Base-by-base conservation (phyloP, 2,113 vertebrate genomes). In the Barnardius zonarius region DNA sequence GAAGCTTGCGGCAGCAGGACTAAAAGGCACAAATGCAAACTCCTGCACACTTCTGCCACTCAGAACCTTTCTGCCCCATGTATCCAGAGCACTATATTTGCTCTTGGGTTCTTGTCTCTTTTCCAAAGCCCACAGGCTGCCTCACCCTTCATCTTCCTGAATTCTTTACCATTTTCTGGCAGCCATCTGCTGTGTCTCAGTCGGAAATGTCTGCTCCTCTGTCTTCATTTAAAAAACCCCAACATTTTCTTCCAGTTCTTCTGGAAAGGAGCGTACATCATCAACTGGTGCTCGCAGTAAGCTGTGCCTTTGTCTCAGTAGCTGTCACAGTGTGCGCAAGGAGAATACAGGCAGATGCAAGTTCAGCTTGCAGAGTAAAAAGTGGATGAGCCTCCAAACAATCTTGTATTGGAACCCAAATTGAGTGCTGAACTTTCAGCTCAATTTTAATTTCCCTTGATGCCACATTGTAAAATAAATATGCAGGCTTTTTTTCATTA, bases 161-260 rank as follows among this genome's bases (percentile, higher is more conserved):
- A 95, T 93, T 96, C 94, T 96, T 97, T 94, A 92, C 93, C 67
- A 91, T 95, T 96, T 97, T 97, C 93, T 96, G 96, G 96, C 85
- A 96, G 86, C 85, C 86, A 82, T 96, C 93, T 92, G 81, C 95
- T 88, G 83, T 76, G 83, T 89, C 94, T 97, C 92, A 86, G 61
- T 94, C 51, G 35, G 96, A 96, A 96, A 96, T 91, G 81, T 94
- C 93, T 96, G 92, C 86, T 96, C 90, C 82, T 90, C 85, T 96
- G 92, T 96, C 93, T 96, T 94, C 59, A 73, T 83, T 93, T 81
- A 57, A 94, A 95, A 96, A 81, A 85, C 22, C 15, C 30, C 87
- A 73, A 68, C 43, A 5, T 81, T 93, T 94, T 86, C 73, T 80
- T 88, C 77, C 75, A 63, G 59, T 49, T 43, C 88, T 63, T 83